These are phyloP conservation scores for Brenthis ino DNA, from an alignment of 2,888 invertebrate genomes.

Conservation along the genomic window DNA sequence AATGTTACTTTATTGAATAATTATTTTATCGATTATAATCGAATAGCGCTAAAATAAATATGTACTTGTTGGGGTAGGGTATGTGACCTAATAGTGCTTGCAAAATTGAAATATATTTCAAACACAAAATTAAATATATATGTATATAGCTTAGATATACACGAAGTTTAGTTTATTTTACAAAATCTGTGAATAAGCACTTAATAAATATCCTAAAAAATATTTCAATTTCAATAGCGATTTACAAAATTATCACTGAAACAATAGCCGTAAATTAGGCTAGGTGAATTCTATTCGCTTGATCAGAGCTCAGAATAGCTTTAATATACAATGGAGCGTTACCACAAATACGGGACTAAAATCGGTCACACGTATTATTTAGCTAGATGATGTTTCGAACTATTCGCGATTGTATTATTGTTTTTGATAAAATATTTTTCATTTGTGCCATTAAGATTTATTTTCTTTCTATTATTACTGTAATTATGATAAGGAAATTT, in stretches of 20 bases:
- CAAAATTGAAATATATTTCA: too few relatives aligned
- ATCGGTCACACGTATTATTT: constrained; percentile 42
- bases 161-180: too few relatives aligned
- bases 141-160: too few relatives aligned
- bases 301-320: constrained; percentile 36
- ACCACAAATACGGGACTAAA: constrained; percentile 41
- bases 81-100: too few relatives aligned
- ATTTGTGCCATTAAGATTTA: background rate
- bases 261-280: constrained; percentile 37
- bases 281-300: constrained; percentile 37
- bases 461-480: constrained; percentile 20
- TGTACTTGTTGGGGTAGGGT: too few relatives aligned
- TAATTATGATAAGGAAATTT: constrained; percentile 21
- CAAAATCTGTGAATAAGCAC: too few relatives aligned
- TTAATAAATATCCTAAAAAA: too few relatives aligned
- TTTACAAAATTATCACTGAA: constrained; percentile 18
- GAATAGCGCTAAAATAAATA: too few relatives aligned
- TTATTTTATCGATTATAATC: too few relatives aligned
- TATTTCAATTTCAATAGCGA: too few relatives aligned
- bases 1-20: too few relatives aligned
- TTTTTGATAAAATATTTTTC: constrained; percentile 30
- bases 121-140: too few relatives aligned
- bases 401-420: constrained; percentile 42
- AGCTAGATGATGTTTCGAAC: constrained; percentile 36
- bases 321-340: constrained; percentile 37